phyloP scores from a whole-genome alignment of 2,888 invertebrate genomes.

The Cyclophora punctaria region DNA sequence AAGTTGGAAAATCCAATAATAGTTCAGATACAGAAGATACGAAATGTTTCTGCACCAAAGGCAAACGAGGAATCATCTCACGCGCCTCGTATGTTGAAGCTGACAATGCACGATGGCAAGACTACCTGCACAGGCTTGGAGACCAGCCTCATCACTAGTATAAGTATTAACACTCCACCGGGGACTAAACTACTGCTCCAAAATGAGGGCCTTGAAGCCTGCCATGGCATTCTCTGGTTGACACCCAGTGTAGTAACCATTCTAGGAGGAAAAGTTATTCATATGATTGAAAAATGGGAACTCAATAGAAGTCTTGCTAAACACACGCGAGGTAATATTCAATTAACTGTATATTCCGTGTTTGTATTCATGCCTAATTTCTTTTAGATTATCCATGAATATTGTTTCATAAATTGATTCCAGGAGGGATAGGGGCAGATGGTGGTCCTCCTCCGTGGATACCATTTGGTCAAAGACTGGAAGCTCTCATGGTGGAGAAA shows the following conservation, averaged over 20 bases:
- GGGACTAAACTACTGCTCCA: conserved; percentile 84
- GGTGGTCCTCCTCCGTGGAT: conserved; percentile 94
- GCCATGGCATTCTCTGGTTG: conserved; percentile 84
- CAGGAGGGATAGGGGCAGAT: conserved; percentile 77
- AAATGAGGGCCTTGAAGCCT: conserved; percentile 68
- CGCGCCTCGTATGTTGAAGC: conserved; percentile 88
- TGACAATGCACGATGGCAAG: conserved; percentile 91
- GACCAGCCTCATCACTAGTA: conserved; percentile 78
- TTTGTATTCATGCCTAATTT: background rate
- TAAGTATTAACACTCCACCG: conserved; percentile 90
- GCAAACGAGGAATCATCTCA: conserved; percentile 88
- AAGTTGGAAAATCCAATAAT: conserved; percentile 78
- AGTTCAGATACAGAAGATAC: conserved; percentile 90
- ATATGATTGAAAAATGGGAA: conserved; percentile 93
- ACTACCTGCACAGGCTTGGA: conserved; percentile 86
- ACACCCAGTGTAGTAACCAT: conserved; percentile 79
- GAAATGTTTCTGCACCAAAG: conserved; percentile 93
- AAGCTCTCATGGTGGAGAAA: conserved; percentile 75
- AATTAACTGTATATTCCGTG: too few relatives aligned
- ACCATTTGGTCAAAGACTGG: conserved; percentile 88
- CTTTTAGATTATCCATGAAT: background rate
- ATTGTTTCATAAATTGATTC: background rate
- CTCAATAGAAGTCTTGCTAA: conserved; percentile 78
- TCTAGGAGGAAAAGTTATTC: conserved; percentile 89
- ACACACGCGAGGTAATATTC: conserved; percentile 68